Conservation (phyloP, 2,888 invertebrate species). For the Scaptomyza cyrtandrae region DNA sequence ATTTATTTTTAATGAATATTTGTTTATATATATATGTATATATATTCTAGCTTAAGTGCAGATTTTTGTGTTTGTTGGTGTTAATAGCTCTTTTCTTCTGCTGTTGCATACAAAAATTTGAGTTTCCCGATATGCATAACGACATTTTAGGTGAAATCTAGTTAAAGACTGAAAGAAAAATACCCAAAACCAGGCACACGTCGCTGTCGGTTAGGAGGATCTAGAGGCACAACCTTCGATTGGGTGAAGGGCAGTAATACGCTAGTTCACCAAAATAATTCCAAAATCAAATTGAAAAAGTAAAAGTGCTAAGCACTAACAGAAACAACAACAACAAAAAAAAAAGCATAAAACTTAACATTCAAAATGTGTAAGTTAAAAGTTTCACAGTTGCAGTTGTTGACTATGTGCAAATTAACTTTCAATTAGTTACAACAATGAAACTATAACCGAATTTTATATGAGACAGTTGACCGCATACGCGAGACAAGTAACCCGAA, state of each 20-base stretch:
- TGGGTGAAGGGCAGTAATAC: conserved; percentile 49
- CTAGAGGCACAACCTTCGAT: conserved; percentile 36
- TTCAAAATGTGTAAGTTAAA: conserved; percentile 50
- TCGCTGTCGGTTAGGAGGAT: no score
- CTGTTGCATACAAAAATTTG: no score
- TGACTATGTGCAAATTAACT: conserved; percentile 61
- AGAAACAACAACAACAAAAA: conserved; percentile 27
- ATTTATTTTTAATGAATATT: no score
- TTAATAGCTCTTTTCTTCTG: no score
- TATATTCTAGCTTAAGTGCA: no score
- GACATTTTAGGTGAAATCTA: no score
- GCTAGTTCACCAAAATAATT: conserved; percentile 50
- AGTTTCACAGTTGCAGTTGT: conserved; percentile 61
- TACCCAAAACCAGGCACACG: no score
- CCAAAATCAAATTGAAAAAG: conserved; percentile 60
- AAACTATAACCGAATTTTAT: conserved; percentile 60
- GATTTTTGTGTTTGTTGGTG: no score
- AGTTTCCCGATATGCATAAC: no score
- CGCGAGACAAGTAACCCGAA: no score
- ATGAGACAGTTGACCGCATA: conserved; percentile 25
- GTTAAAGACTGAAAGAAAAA: no score
- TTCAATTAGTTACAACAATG: conserved; percentile 59
- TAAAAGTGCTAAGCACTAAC: conserved; percentile 50
- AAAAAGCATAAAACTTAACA: conserved; percentile 50
- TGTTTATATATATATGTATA: no score